These are phyloP conservation scores for Mystacides longicornis DNA, from an alignment of 2,888 invertebrate genomes.

Conservation along the genomic window DNA sequence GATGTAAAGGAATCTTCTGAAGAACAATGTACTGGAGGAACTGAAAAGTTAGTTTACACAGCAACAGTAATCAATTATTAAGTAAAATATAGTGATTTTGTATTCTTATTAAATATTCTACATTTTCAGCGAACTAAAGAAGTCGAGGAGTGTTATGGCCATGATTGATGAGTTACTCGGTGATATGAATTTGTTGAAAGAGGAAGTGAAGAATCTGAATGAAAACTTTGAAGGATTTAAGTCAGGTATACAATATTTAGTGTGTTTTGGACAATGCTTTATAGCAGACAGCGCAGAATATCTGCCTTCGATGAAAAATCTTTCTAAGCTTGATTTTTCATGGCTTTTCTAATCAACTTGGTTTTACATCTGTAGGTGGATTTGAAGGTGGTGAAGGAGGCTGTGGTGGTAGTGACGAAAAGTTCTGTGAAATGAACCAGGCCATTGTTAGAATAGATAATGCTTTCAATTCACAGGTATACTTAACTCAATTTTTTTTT, in stretches of 20 bases:
- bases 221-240: constrained; percentile 10
- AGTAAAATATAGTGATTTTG: background rate
- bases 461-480: constrained; percentile 22
- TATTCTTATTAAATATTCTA: background rate
- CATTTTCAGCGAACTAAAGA: constrained; percentile 19
- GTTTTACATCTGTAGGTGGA: too few species aligned
- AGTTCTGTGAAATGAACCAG: constrained; percentile 30
- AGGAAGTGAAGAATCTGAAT: constrained; percentile 12
- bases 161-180: constrained; percentile 12
- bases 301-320: too few species aligned
- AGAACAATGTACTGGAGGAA: too few species aligned
- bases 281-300: too few species aligned
- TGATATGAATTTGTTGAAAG: constrained; percentile 12
- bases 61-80: too few species aligned
- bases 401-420: constrained; percentile 25
- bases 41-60: too few species aligned
- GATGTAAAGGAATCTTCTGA: too few species aligned
- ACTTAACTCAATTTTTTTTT: background rate
- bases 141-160: constrained; percentile 21
- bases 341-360: too few species aligned
- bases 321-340: too few species aligned
- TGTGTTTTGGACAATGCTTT: too few species aligned
- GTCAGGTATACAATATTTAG: background rate
- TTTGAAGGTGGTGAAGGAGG: constrained; percentile 17
- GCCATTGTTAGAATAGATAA: constrained; percentile 33